Percentiles rank a stretch among this genome's conserved stretches.
phyloP scores from a whole-genome alignment of 1,140 invertebrate genomes.

The Drepana arcuata region DNA sequence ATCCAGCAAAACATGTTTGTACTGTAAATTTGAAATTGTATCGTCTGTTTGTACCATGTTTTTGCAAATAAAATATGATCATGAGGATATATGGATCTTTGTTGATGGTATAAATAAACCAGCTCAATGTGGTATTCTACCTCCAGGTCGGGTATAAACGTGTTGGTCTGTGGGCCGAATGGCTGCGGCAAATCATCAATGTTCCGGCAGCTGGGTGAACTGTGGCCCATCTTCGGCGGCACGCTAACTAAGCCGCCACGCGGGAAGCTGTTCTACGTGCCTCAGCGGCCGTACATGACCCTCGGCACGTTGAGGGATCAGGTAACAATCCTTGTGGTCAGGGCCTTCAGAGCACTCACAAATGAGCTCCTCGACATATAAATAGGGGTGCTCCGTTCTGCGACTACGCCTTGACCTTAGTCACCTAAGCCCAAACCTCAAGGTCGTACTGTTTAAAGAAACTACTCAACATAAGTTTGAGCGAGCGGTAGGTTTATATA shows the following conservation, averaged over 20 bases:
- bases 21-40: too few relatives aligned
- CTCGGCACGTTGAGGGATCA: slow-evolving; percentile 92
- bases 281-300: slow-evolving; percentile 98
- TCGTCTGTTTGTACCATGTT: too few relatives aligned
- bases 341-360: too few relatives aligned
- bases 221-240: slow-evolving; percentile 98
- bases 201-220: slow-evolving; percentile 93
- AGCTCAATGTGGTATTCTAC: slow-evolving; percentile 3
- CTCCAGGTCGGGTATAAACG: slow-evolving; percentile 90
- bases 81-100: slow-evolving; percentile 2
- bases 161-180: slow-evolving; percentile 97
- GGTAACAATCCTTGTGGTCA: slow-evolving; percentile 69
- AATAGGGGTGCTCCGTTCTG: too few relatives aligned
- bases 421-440: too few relatives aligned
- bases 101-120: neutral
- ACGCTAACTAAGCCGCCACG: slow-evolving; percentile 92
- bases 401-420: too few relatives aligned
- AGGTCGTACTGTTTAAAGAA: too few relatives aligned
- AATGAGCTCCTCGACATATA: too few relatives aligned
- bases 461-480: too few relatives aligned
- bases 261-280: slow-evolving; percentile 97
- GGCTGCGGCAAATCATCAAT: slow-evolving; percentile 97
- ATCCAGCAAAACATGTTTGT: too few relatives aligned
- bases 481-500: too few relatives aligned
- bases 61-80: too few relatives aligned